A percentile compares a stretch with the other conserved stretches of the same genome.
Conservation (phyloP, 1,140 invertebrate genomes). For the Venturia canescens region DNA sequence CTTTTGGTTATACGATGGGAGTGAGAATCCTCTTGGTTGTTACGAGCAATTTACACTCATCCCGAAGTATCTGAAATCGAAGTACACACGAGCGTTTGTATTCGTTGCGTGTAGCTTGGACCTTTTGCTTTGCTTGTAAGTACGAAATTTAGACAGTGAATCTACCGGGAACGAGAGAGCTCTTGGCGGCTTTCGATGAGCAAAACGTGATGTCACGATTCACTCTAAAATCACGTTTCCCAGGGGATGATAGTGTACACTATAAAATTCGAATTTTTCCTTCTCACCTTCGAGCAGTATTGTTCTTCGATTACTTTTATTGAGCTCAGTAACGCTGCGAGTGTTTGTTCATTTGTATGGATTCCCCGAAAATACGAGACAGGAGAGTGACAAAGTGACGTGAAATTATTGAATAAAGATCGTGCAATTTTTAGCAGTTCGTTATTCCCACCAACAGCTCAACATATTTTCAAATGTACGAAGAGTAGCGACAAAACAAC, state of each 20-base stretch:
- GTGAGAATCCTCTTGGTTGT: slow-evolving; percentile 23
- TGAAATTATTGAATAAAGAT: slow-evolving; percentile 34
- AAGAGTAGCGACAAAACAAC: not conserved
- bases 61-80: slow-evolving; percentile 29
- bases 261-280: slow-evolving; percentile 1
- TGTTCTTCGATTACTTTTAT: slow-evolving; percentile 19
- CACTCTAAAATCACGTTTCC: slow-evolving; percentile 3
- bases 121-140: not conserved
- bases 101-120: not conserved
- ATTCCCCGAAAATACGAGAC: not conserved
- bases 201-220: slow-evolving; percentile 19
- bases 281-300: not conserved
- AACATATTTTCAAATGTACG: not conserved
- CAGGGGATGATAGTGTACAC: slow-evolving; percentile 20
- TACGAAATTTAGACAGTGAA: slow-evolving; percentile 29
- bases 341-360: not conserved
- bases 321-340: not conserved
- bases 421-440: slow-evolving; percentile 23
- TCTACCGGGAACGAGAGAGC: slow-evolving; percentile 19
- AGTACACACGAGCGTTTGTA: slow-evolving; percentile 4
- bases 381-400: not conserved
- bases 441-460: slow-evolving; percentile 3
- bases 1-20: not conserved
- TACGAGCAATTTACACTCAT: slow-evolving; percentile 19
- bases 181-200: not conserved